Conservation (phyloP, 2,797 vertebrate species). For the Otolemur crassicaudatus region DNA sequence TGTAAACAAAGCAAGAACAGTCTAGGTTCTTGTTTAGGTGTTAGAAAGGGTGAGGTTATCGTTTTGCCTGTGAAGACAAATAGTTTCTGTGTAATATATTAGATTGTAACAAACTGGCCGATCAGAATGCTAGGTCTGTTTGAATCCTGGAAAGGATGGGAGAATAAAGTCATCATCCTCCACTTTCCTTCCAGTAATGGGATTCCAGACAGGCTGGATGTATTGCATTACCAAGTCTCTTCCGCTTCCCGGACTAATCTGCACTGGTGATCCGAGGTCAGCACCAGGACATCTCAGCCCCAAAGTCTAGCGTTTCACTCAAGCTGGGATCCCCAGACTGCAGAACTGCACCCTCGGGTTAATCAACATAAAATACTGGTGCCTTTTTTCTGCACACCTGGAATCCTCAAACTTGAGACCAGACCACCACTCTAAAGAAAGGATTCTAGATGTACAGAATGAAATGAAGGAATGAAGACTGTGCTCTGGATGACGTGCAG, state of each 20-base stretch:
- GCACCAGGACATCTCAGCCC: neutral
- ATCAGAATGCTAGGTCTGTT: neutral
- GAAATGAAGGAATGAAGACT: neutral
- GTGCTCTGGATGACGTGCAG: neutral
- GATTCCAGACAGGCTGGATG: slow-evolving; percentile 54
- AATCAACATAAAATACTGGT: neutral
- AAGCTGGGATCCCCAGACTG: neutral
- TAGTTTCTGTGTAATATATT: neutral
- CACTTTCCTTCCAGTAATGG: slow-evolving; percentile 61
- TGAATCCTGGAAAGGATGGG: slow-evolving; percentile 51
- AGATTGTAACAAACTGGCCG: neutral
- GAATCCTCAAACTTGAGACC: neutral
- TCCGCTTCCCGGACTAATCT: slow-evolving; percentile 60
- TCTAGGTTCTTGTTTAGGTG: neutral
- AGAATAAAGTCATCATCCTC: slow-evolving; percentile 59
- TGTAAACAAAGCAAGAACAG: neutral
- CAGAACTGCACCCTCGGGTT: neutral
- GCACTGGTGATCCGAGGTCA: neutral
- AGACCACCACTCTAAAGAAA: too few species aligned
- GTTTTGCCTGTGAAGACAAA: neutral
- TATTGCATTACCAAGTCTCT: slow-evolving; percentile 63
- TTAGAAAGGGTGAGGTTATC: neutral
- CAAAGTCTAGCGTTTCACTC: slow-evolving; percentile 40
- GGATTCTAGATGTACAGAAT: too few species aligned
- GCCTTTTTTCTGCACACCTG: neutral